Base-by-base conservation (phyloP, 2,797 vertebrate species). In the Arrhamphus sclerolepis region DNA sequence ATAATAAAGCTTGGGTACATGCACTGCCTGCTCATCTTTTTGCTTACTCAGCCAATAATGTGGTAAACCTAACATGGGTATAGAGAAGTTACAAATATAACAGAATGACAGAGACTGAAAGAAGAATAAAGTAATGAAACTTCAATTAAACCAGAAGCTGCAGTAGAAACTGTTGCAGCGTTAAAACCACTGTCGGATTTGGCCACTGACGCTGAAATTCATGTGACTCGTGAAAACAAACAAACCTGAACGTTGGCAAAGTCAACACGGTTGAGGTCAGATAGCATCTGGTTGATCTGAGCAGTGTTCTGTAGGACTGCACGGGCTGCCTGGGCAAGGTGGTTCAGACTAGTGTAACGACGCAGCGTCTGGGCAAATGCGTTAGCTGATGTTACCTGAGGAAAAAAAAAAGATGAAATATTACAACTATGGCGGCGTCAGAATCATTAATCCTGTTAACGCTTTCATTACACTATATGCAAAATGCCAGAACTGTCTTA, bases 201-300 rank as follows among this genome's bases (percentile, higher is more conserved):
- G 60, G 19, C 22, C 3, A 47, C 43, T 19, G 44, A 56, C 21
- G 47, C 26, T 34, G 21, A 50, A 40, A 51, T 14, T 17, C 1
- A 20, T 17, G 24, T 11, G 8, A 41, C 2, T 5, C 24, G 18
- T 49, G 22, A 57, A 13, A 53, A 20, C 11, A 11, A 62, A 73
- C 84, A n/a, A 18, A 97, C 96, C 95, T 98, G 96, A 48, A 98
- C 96, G 14, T 97, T 98, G 28, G 96, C 95, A 77, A 98, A 98
- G 86, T 98, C 96, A 1, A 97, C 96, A 0, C 96, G 92, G 87
- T 97, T 98, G 78, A 98, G 95, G 85, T 98, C 96, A 0, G 94
- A 97, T 54, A 98, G 93, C 96, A 98, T 97, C 92, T 98, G 96
- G 90, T 93, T 97, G 87, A 98, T 98, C 88, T 98, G 96, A 0